Evolutionary conservation across 2,888 invertebrate species (phyloP).

Genomic region (Idaea dimidiata): DNA sequence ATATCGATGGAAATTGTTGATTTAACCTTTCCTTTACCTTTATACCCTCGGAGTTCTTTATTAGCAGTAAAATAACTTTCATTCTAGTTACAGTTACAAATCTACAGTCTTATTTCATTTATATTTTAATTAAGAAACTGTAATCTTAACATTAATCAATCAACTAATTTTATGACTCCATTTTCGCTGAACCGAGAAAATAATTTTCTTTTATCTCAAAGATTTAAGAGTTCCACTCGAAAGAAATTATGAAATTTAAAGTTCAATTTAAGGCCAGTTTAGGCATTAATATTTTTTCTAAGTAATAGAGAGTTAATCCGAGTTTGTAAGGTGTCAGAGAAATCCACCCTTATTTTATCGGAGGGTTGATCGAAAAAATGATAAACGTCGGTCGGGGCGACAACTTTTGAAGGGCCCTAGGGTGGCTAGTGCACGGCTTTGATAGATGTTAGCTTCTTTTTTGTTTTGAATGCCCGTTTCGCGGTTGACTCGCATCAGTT

Average conservation of each 20-base stretch:
- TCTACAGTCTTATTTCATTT: not conserved
- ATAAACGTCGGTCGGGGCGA: slow-evolving; percentile 36
- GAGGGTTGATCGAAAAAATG: slow-evolving; percentile 62
- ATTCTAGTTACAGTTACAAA: not conserved
- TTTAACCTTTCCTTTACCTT: not conserved
- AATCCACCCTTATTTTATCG: slow-evolving; percentile 6
- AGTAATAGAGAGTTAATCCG: slow-evolving; percentile 65
- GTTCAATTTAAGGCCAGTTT: slow-evolving; percentile 36
- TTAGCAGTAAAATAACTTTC: not conserved
- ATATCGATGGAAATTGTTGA: slow-evolving; percentile 1
- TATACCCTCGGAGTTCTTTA: not conserved
- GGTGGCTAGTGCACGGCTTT: not conserved
- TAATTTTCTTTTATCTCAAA: not conserved
- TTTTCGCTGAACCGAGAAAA: not conserved
- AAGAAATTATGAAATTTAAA: not conserved
- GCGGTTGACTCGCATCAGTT: not conserved
- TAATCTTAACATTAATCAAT: not conserved
- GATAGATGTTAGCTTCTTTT: not conserved
- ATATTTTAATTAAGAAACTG: not conserved
- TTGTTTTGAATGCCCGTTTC: not conserved
- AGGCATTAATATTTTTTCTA: slow-evolving; percentile 67
- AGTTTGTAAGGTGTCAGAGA: slow-evolving; percentile 53
- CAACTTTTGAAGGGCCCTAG: slow-evolving; percentile 12
- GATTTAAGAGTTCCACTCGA: slow-evolving; percentile 1
- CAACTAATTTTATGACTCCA: not conserved